Percentiles rank a stretch among this genome's conserved stretches.
phyloP scores from a whole-genome alignment of 2,797 vertebrate genomes.

The Mus caroli region DNA sequence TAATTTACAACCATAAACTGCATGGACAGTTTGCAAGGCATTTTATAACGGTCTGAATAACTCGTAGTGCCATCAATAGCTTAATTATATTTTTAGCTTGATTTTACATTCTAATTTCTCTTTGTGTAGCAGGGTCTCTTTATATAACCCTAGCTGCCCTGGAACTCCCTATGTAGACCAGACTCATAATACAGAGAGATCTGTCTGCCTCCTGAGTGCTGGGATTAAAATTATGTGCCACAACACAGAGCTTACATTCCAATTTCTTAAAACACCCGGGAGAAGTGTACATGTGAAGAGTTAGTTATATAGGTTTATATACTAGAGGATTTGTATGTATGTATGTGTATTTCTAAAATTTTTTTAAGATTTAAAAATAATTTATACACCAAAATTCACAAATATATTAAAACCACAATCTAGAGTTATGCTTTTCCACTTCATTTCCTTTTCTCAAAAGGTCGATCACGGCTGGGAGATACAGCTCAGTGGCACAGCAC shows the following conservation, averaged over 20 bases:
- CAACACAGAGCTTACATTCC: conserved; percentile 15
- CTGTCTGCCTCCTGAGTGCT: background rate
- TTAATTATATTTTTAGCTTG: conserved; percentile 64
- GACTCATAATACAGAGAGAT: background rate
- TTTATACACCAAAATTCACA: conserved; percentile 46
- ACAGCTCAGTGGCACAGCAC: background rate
- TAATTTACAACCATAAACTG: background rate
- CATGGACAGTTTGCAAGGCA: conserved; percentile 36
- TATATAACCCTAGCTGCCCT: background rate
- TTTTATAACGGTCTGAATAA: conserved; percentile 52
- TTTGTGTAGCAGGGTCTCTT: background rate
- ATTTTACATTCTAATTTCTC: conserved; percentile 57
- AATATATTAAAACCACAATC: conserved; percentile 37
- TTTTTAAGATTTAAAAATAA: conserved; percentile 24
- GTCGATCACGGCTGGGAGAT: background rate
- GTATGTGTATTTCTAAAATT: background rate
- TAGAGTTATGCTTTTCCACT: conserved; percentile 44
- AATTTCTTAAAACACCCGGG: conserved; percentile 47
- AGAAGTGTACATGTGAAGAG: conserved; percentile 30
- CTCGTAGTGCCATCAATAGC: conserved; percentile 30
- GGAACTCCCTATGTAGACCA: background rate
- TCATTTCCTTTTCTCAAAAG: conserved; percentile 58
- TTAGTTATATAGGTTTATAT: background rate
- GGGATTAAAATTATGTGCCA: background rate
- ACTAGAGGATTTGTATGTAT: background rate